phyloP scores from a whole-genome alignment of 2,113 vertebrate species.

The Actenoides hombroni region DNA sequence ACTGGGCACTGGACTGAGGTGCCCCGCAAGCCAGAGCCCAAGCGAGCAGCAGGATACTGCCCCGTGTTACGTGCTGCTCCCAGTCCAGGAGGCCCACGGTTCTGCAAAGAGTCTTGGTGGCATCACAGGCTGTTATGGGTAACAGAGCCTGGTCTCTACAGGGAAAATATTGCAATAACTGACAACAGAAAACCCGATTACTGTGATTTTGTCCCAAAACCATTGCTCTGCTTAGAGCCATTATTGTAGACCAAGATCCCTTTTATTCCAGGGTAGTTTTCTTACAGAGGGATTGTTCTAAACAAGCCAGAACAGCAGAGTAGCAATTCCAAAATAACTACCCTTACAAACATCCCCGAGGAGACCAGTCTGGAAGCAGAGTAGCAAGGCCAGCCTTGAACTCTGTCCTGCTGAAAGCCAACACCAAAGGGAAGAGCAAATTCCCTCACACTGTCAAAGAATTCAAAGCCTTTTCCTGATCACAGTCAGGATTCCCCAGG shows the following conservation, averaged over 20 bases:
- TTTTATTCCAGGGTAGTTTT: slow-evolving; percentile 23
- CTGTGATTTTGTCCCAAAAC: slow-evolving; percentile 39
- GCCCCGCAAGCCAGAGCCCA: neutral
- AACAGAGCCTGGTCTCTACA: neutral
- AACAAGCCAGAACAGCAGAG: slow-evolving; percentile 38
- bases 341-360: slow-evolving; percentile 25
- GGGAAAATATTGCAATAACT: slow-evolving; percentile 14
- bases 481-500: slow-evolving; percentile 49
- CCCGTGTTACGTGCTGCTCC: rapidly evolving
- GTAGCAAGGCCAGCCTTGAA: slow-evolving; percentile 39
- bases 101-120: neutral
- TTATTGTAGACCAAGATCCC: neutral
- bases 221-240: slow-evolving; percentile 7
- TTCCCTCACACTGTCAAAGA: neutral
- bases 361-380: slow-evolving; percentile 39
- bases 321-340: slow-evolving; percentile 61
- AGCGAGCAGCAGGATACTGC: neutral
- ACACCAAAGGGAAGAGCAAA: slow-evolving; percentile 48
- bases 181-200: slow-evolving; percentile 31
- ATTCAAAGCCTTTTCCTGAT: slow-evolving; percentile 61
- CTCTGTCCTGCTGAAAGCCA: slow-evolving; percentile 40
- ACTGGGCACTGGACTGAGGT: rapidly evolving
- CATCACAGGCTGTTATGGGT: neutral
- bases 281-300: neutral
- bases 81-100: rapidly evolving